Percentiles rank a stretch among this genome's conserved stretches.
Evolutionary conservation across 2,888 invertebrate genomes (phyloP).

Genomic region (Napeogenes sylphis): DNA sequence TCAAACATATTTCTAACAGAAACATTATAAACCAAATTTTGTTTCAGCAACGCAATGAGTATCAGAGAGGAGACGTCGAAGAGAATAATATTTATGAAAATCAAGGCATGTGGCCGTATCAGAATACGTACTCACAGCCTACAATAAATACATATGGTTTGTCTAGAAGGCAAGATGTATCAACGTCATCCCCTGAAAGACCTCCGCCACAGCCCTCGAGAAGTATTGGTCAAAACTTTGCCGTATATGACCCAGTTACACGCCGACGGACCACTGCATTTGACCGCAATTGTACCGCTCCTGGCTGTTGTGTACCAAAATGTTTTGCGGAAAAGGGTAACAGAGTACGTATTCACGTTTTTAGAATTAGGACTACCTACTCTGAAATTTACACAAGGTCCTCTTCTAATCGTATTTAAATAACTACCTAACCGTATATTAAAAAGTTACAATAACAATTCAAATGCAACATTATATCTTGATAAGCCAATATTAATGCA

Average conservation of each 20-base stretch:
- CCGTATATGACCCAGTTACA: slow-evolving; percentile 60
- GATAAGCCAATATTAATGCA: no score
- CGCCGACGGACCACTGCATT: slow-evolving; percentile 57
- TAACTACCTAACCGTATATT: no score
- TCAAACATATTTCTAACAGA: no score
- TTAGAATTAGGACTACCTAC: background rate
- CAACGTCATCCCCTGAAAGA: slow-evolving; percentile 34
- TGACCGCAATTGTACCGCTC: slow-evolving; percentile 80
- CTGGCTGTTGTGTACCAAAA: slow-evolving; percentile 87
- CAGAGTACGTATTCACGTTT: slow-evolving; percentile 72
- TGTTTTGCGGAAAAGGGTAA: slow-evolving; percentile 93
- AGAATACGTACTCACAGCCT: slow-evolving; percentile 31
- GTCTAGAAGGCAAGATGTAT: slow-evolving; percentile 36
- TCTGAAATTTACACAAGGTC: background rate
- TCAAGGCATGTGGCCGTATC: slow-evolving; percentile 32
- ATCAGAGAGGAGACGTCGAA: slow-evolving; percentile 37
- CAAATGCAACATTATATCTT: no score
- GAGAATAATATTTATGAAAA: slow-evolving; percentile 37
- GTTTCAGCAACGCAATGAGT: slow-evolving; percentile 45
- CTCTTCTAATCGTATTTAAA: background rate
- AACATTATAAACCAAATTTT: no score
- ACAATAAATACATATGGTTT: slow-evolving; percentile 41
- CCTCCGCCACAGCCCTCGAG: slow-evolving; percentile 25
- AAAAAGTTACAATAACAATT: no score
- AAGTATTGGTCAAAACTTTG: slow-evolving; percentile 49